phyloP scores from a whole-genome alignment of 2,888 invertebrate genomes.

The Salpingus planirostris region DNA sequence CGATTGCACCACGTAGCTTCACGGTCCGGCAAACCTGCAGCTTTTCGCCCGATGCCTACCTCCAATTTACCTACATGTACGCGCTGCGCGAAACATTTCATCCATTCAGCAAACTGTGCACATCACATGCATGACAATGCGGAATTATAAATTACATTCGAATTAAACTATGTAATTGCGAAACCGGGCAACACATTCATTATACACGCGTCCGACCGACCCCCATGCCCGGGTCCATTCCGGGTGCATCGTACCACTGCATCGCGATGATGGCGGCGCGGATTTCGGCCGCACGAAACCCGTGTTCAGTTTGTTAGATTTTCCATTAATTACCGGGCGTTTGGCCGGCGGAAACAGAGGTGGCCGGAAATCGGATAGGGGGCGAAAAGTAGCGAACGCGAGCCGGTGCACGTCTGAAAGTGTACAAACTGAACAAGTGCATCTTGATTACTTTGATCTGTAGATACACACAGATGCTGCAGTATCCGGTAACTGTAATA shows the following conservation, averaged over 20 bases:
- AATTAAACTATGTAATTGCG: constrained; percentile 46
- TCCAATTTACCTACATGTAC: constrained; percentile 32
- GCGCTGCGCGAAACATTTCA: constrained; percentile 32
- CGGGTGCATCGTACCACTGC: too few relatives aligned
- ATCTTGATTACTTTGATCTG: constrained; percentile 43
- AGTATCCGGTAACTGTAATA: constrained; percentile 40
- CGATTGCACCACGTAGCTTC: constrained; percentile 19
- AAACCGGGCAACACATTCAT: constrained; percentile 42
- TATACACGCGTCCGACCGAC: constrained; percentile 28
- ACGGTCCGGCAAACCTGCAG: constrained; percentile 20
- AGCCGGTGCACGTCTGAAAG: constrained; percentile 20
- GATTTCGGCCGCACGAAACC: too few relatives aligned
- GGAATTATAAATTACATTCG: constrained; percentile 45
- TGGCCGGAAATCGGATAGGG: constrained; percentile 8
- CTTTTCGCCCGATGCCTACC: constrained; percentile 23
- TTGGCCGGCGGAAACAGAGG: too few relatives aligned
- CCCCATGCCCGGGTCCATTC: too few relatives aligned
- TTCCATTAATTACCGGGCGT: too few relatives aligned
- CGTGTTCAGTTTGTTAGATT: too few relatives aligned
- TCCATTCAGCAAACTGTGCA: constrained; percentile 40
- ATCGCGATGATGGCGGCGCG: too few relatives aligned
- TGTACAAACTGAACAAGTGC: constrained; percentile 39
- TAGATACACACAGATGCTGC: constrained; percentile 39
- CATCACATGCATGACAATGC: constrained; percentile 44
- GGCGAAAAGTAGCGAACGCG: constrained; percentile 2